Evolutionary conservation across 2,888 invertebrate genomes (phyloP).

Genomic region (Prionchulus punctatus): DNA sequence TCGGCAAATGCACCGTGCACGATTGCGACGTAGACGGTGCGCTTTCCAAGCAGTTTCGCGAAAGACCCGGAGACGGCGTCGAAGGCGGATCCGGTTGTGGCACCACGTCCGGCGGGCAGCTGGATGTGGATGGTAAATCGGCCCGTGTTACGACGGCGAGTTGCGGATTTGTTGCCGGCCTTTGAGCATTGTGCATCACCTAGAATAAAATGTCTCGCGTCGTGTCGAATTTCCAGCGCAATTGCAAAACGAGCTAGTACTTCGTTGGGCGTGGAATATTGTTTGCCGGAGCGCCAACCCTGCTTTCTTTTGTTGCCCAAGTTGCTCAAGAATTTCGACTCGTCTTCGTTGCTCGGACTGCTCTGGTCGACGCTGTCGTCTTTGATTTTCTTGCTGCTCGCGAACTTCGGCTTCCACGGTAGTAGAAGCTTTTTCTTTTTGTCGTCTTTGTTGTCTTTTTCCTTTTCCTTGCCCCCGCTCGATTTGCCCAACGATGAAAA

Average conservation of each 20-base stretch:
- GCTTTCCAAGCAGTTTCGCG: no score
- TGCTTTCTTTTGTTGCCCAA: constrained; percentile 8
- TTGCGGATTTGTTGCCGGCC: background rate
- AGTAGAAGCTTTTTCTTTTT: background rate
- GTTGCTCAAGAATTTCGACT: constrained; percentile 1
- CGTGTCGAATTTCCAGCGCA: no score
- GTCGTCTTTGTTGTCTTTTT: background rate
- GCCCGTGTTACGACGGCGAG: no score
- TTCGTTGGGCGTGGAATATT: constrained; percentile 7
- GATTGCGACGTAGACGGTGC: no score
- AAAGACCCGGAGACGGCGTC: no score
- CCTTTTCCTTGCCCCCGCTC: background rate
- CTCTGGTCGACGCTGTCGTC: background rate
- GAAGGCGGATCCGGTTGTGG: constrained; percentile 5
- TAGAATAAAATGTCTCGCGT: no score
- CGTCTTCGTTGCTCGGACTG: background rate
- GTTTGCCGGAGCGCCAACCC: constrained; percentile 3
- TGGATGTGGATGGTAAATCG: background rate
- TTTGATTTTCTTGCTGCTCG: background rate
- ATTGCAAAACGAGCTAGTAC: no score
- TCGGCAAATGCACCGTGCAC: background rate
- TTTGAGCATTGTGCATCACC: no score
- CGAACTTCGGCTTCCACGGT: constrained; percentile 3
- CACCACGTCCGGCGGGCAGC: background rate
- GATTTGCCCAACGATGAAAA: background rate